A percentile compares a stretch with the other conserved stretches of the same genome.
phyloP scores from a whole-genome alignment of 2,888 invertebrate species.

The Ormyrus rosae region DNA sequence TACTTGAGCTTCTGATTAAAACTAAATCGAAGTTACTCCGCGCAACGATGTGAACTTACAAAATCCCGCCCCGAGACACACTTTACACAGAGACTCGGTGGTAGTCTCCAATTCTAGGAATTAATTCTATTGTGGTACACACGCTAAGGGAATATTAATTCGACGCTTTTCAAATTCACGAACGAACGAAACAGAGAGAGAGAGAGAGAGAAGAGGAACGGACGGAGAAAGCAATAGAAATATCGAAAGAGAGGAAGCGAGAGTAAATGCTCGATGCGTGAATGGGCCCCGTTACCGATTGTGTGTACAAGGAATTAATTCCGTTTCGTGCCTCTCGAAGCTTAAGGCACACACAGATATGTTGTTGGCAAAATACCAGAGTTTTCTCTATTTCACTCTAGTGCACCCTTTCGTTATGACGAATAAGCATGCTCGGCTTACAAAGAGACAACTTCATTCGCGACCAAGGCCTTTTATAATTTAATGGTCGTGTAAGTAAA shows the following conservation, averaged over 20 bases:
- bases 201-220: neutral
- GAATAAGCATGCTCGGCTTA: constrained; percentile 24
- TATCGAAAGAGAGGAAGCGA: neutral
- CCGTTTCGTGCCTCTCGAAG: constrained; percentile 56
- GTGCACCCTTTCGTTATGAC: neutral
- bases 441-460: neutral
- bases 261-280: constrained; percentile 22
- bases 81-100: constrained; percentile 61
- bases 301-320: constrained; percentile 59
- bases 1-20: neutral
- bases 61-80: constrained; percentile 46
- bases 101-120: constrained; percentile 60
- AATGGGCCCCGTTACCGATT: constrained; percentile 16
- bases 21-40: neutral
- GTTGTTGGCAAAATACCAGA: constrained; percentile 38
- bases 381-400: constrained; percentile 2
- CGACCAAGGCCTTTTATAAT: neutral
- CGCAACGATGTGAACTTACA: neutral
- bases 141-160: constrained; percentile 62
- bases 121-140: constrained; percentile 65
- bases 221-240: neutral
- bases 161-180: constrained; percentile 32
- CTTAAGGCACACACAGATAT: constrained; percentile 48
- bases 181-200: neutral
- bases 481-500: constrained; percentile 3